A percentile compares a stretch with the other conserved stretches of the same genome.
These are phyloP conservation scores for Marronus borbonicus DNA, from an alignment of 2,888 invertebrate species.

Conservation along the genomic window DNA sequence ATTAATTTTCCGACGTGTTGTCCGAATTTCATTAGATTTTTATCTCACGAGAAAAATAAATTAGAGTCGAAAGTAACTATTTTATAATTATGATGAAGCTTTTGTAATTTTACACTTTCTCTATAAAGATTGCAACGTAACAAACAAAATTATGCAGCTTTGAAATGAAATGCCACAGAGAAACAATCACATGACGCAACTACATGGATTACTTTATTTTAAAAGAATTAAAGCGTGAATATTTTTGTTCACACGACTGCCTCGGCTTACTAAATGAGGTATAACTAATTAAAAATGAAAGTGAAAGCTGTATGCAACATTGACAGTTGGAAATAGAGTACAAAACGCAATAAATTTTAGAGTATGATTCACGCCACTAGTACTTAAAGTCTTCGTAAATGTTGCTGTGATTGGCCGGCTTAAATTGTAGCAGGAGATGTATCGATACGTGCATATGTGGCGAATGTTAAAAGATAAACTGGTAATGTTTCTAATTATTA, in stretches of 20 bases:
- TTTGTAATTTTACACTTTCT: slow-evolving; percentile 20
- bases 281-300: slow-evolving; percentile 43
- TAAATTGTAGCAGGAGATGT: not conserved
- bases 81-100: not conserved
- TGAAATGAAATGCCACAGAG: not conserved
- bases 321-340: slow-evolving; percentile 6
- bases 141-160: slow-evolving; percentile 4
- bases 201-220: not conserved
- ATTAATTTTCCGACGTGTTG: too few species aligned
- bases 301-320: slow-evolving; percentile 34
- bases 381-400: slow-evolving; percentile 19
- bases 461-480: not conserved
- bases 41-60: not conserved
- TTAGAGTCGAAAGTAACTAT: not conserved
- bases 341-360: not conserved
- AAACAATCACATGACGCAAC: slow-evolving; percentile 12
- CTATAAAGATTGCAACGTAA: not conserved
- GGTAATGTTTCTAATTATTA: too few species aligned
- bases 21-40: too few species aligned
- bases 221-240: slow-evolving; percentile 20
- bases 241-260: slow-evolving; percentile 35
- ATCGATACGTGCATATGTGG: not conserved
- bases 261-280: slow-evolving; percentile 27
- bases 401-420: too few species aligned
- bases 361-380: slow-evolving; percentile 5